Evolutionary conservation across 2,113 vertebrate species (phyloP).

Genomic region (Podarcis raffonei): DNA sequence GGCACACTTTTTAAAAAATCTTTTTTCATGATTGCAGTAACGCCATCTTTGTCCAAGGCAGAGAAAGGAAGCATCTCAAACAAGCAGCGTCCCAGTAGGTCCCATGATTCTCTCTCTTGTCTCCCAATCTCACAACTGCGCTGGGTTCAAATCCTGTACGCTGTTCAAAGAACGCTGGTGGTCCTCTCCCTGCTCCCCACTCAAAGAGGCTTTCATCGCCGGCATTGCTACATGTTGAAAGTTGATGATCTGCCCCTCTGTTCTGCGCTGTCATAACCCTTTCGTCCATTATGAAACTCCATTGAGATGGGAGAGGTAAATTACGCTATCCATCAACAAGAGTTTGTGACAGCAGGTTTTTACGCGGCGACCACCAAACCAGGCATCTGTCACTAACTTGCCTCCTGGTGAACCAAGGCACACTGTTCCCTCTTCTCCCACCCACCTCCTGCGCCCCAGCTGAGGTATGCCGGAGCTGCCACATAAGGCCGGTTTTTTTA

Average conservation of each 20-base stretch:
- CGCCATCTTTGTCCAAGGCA: background rate
- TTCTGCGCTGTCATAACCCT: constrained; percentile 64
- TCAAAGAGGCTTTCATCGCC: constrained; percentile 75
- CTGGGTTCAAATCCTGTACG: background rate
- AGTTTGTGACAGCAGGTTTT: constrained; percentile 72
- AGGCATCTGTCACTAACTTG: constrained; percentile 80
- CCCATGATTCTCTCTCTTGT: background rate
- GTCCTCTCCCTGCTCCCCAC: constrained; percentile 18
- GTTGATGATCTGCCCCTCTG: constrained; percentile 81
- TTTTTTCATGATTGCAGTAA: background rate
- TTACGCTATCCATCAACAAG: constrained; percentile 77
- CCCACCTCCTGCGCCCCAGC: constrained; percentile 75
- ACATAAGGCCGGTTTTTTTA: constrained; percentile 90
- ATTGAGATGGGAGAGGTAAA: constrained; percentile 59
- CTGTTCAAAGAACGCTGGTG: background rate
- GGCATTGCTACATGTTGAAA: constrained; percentile 81
- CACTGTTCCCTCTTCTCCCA: constrained; percentile 84
- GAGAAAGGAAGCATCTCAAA: background rate
- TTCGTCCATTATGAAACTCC: constrained; percentile 71
- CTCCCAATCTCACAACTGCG: background rate
- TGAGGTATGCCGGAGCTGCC: constrained; percentile 80
- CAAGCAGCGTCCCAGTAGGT: no score
- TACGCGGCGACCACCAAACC: constrained; percentile 85
- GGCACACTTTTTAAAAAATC: no score
- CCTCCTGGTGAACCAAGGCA: constrained; percentile 80